Evolutionary conservation across 2,888 invertebrate genomes (phyloP), one percentile per base, ranked within the genome.

Genomic region (Coelogynopora nodosa): DNA sequence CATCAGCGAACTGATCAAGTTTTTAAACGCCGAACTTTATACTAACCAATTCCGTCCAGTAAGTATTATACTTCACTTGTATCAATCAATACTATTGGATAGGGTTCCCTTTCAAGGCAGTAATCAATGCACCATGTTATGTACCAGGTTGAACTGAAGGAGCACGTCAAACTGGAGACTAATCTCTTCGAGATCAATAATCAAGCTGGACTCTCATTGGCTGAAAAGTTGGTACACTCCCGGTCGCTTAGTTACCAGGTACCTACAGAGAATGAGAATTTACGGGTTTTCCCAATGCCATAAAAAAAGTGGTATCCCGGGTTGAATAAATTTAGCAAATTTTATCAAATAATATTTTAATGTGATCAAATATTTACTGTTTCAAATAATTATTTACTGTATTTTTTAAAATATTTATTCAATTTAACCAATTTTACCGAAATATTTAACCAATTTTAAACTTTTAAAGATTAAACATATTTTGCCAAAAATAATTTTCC

Each of bases 11-110:
- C 90, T 99, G 80, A 94, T 95, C 0, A 90, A 91, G 86, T 98
- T 97, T 92, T 93, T 99, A 0, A 93, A 94, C 90, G 97, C 97
- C 0, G 95, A 95, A 84, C 93, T 95, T 18, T 98, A 95, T 91
- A 94, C 94, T 18, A 94, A 95, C 87, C 94, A 96, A 90, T 98
- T 98, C 92, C 93, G 98, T 74, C 98, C 98, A 0, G 95, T 98
- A 88, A 96, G 96, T 49, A 13, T 5, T n/a, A n/a, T n/a, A n/a
- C n/a, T n/a, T n/a, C n/a, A n/a, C n/a, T n/a, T n/a, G n/a, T n/a
- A n/a, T n/a, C n/a, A n/a, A n/a, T n/a, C n/a, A n/a, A n/a, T n/a
- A n/a, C n/a, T n/a, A 81, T 92, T 49, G 49, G 49, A 49, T 18
- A 49, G 49, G 5, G 5, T 49, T 49, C 49, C 18, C 49, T 5